phyloP scores from a whole-genome alignment of 2,797 vertebrate species.

The Ptychadena robeensis region DNA sequence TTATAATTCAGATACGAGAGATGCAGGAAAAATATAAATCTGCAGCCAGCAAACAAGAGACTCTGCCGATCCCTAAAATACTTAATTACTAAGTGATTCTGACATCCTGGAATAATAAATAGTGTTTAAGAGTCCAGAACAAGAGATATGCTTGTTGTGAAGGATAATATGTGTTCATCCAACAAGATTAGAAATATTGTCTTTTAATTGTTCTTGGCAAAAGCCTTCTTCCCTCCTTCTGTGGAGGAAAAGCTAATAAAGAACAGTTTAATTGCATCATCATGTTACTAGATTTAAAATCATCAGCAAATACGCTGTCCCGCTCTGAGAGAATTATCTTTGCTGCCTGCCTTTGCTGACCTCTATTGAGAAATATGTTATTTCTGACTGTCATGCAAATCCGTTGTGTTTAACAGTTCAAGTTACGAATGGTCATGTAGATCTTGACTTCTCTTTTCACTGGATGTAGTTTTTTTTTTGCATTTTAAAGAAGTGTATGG shows the following conservation, averaged over 20 bases:
- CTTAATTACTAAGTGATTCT: slow-evolving; percentile 52
- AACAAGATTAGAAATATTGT: slow-evolving; percentile 14
- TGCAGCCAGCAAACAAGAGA: slow-evolving; percentile 8
- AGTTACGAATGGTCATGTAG: too few species aligned
- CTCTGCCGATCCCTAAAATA: slow-evolving; percentile 18
- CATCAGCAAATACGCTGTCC: background rate
- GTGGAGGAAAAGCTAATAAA: slow-evolving; percentile 14
- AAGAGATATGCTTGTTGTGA: slow-evolving; percentile 39
- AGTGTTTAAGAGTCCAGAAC: slow-evolving; percentile 23
- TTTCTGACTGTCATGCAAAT: background rate
- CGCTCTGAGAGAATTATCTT: background rate
- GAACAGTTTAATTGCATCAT: background rate
- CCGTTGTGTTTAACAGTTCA: background rate
- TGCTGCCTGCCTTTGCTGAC: background rate
- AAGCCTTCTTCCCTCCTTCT: background rate
- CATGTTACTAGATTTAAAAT: background rate
- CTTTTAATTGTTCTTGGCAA: slow-evolving; percentile 40
- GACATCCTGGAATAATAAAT: slow-evolving; percentile 49
- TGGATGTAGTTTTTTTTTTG: too few species aligned
- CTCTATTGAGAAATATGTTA: background rate
- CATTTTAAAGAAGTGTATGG: too few species aligned
- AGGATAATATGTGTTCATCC: slow-evolving; percentile 38
- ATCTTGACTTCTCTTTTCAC: too few species aligned
- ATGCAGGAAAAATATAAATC: slow-evolving; percentile 2
- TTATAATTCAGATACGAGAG: slow-evolving; percentile 11